Conservation (phyloP, 2,113 vertebrate species). For the Onychorhynchus coronatus region DNA sequence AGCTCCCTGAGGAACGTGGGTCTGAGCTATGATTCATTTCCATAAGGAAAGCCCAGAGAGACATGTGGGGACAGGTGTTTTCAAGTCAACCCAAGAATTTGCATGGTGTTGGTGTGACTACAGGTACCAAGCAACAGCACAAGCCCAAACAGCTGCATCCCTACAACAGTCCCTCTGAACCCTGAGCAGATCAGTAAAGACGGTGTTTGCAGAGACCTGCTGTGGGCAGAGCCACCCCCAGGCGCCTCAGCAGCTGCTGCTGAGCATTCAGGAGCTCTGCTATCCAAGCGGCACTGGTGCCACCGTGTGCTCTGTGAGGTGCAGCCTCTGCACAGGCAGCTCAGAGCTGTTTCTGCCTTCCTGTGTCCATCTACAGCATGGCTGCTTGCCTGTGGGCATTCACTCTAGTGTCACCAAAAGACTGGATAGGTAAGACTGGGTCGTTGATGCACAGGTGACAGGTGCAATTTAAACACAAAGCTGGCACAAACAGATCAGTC, state of each 20-base stretch:
- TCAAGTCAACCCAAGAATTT: not conserved
- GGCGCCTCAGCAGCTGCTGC: not conserved
- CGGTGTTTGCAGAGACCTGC: not conserved
- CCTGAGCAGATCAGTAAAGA: not conserved
- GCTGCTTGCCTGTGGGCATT: rapidly evolving
- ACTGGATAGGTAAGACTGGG: not conserved
- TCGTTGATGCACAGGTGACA: not conserved
- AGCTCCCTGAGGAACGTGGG: not conserved
- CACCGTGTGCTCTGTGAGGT: not conserved
- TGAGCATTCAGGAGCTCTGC: not conserved
- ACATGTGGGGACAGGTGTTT: rapidly evolving
- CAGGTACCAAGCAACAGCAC: not conserved
- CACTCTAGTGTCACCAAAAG: not conserved
- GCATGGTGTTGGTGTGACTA: rapidly evolving
- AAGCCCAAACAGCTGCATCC: not conserved
- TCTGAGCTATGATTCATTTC: not conserved
- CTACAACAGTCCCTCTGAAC: not conserved
- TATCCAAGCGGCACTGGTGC: not conserved
- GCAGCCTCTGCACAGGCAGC: not conserved
- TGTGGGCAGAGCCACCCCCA: not conserved
- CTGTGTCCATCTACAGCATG: not conserved
- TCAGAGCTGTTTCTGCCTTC: not conserved
- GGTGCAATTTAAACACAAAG: not conserved
- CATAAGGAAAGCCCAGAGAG: not conserved
- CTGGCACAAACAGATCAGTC: not conserved